Evolutionary conservation across 2,888 invertebrate species (phyloP), one percentile per base, ranked within the genome.

Genomic region (Entomobrya multifasciata): DNA sequence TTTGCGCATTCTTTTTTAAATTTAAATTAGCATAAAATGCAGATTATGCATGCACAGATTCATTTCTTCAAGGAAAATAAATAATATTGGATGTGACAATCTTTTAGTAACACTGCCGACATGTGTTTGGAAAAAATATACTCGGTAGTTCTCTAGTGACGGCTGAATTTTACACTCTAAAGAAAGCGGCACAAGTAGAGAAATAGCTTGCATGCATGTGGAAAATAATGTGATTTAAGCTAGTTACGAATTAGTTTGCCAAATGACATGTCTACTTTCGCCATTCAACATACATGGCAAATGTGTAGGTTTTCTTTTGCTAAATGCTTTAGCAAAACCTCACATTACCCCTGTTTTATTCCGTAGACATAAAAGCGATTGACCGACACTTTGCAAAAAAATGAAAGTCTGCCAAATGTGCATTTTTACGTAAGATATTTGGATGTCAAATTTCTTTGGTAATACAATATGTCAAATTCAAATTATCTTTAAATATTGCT

Each of bases 11-110:
- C 60, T 36, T 30, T 77, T 67, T 67, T 77, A 77, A n/a, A 84
- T 84, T 84, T 77, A 77, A 84, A 84, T 84, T 55, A 76, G 49
- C 77, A 76, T 76, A 84, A 84, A 84, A 77, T 84, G 52, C 67
- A 77, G 20, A 76, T 60, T 62, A 76, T 49, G 36, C 62, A 41
- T 62, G 22, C 47, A 55, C 55, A 62, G 36, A 62, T 62, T 25
- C 22, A 22, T n/a, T 17, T 36, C 57, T 44, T 22, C 55, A 25
- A 17, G 36, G 36, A 36, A 62, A 36, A 62, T 62, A 62, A 62
- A 62, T 62, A 62, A 62, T 62, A 62, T 30, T 62, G 62, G 36
- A 30, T 62, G 62, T 62, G 62, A 30, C 62, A 62, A 30, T 30
- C n/a, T 17, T 27, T 27, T 62, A n/a, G 36, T n/a, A 6, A 17